Conservation (phyloP, 2,888 invertebrate species). For the Spilarctia lutea region DNA sequence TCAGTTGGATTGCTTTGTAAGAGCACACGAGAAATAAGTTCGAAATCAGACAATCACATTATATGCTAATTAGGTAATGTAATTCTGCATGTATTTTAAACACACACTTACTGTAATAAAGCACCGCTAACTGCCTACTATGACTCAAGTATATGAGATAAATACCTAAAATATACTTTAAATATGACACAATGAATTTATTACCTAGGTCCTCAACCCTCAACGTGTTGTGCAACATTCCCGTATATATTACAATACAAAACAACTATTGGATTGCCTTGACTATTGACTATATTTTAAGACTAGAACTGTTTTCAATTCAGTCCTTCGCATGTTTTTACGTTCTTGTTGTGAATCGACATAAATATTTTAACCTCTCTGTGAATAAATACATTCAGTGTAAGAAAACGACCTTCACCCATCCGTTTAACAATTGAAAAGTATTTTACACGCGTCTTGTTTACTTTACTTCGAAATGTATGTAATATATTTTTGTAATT, state of each 20-base stretch:
- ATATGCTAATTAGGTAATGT: neutral
- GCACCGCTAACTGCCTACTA: neutral
- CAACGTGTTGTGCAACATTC: slow-evolving; percentile 1
- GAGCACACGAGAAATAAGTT: too few relatives aligned
- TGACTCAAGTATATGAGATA: neutral
- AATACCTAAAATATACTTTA: neutral
- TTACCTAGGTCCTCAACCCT: slow-evolving; percentile 22
- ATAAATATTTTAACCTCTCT: slow-evolving; percentile 5
- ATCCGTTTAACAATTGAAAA: neutral
- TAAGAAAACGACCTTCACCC: neutral
- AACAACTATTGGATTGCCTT: slow-evolving; percentile 4
- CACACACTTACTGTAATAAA: neutral
- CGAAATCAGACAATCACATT: neutral
- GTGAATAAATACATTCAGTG: neutral
- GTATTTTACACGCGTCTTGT: neutral
- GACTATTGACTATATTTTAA: slow-evolving; percentile 30
- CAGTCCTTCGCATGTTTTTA: slow-evolving; percentile 37
- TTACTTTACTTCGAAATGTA: neutral
- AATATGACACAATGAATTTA: neutral
- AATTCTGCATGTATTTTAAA: neutral
- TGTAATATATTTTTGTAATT: neutral
- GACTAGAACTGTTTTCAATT: slow-evolving; percentile 31
- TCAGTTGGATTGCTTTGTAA: neutral
- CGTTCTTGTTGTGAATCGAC: slow-evolving; percentile 22
- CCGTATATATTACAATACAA: slow-evolving; percentile 19